Evolutionary conservation across 2,797 vertebrate genomes (phyloP).

Genomic region (Pipistrellus kuhlii): DNA sequence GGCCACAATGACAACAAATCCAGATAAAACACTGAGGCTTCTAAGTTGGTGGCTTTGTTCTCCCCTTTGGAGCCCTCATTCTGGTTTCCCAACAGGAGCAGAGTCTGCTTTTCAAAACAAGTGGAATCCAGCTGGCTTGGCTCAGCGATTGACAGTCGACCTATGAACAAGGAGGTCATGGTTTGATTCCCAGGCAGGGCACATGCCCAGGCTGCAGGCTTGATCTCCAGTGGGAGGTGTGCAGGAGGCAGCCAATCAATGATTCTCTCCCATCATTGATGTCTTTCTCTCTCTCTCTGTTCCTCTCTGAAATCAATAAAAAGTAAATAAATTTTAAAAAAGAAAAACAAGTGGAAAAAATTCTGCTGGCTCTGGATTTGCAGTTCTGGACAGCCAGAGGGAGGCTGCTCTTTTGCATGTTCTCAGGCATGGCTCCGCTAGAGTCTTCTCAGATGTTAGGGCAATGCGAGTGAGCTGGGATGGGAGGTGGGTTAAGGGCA

Average conservation of each 20-base stretch:
- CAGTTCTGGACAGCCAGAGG: background rate
- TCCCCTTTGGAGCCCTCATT: background rate
- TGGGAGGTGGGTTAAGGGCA: accelerated
- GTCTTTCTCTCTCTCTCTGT: too few species aligned
- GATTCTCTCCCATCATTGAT: too few species aligned
- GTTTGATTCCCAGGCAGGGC: too few species aligned
- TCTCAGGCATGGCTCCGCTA: background rate
- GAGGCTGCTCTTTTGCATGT: background rate
- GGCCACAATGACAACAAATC: background rate
- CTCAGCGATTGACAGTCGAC: too few species aligned
- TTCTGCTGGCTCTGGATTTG: background rate
- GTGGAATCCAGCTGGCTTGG: too few species aligned
- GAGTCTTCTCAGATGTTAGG: background rate
- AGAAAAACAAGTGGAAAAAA: background rate
- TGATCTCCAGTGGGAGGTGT: too few species aligned
- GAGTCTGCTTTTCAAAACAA: background rate
- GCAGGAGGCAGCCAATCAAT: too few species aligned
- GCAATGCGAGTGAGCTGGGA: background rate
- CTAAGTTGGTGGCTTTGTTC: background rate
- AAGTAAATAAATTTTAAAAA: background rate
- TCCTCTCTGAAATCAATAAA: too few species aligned
- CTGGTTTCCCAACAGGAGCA: background rate
- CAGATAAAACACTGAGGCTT: background rate
- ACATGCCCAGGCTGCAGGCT: too few species aligned
- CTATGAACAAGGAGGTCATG: too few species aligned